Evolutionary conservation across 2,797 vertebrate species (phyloP), one percentile per base, ranked within the genome.

Genomic region (Lepilemur septentrionalis): DNA sequence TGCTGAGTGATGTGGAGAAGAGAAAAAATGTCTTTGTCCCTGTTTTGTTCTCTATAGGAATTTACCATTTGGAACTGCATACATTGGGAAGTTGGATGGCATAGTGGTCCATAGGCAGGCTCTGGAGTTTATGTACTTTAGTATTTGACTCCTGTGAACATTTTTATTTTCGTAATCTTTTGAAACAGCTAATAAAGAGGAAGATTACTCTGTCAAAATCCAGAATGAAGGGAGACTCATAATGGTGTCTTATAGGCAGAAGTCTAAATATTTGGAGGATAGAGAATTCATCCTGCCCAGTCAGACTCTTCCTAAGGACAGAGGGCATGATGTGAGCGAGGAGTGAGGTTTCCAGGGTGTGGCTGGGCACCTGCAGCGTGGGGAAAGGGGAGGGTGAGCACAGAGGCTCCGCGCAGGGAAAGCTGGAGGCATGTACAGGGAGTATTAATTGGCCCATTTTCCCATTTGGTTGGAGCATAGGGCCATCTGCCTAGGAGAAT

Each of bases 151-250:
- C 95, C 28, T 41, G 48, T 69, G 38, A 82, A 57, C 17, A 52
- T 61, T 92, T 94, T 94, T 79, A 69, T 52, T 93, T 88, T 88
- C 88, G 7, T 11, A n/a, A 41, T n/a, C 84, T 70, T 85, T 50
- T 13, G 35, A 55, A 94, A 89, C 17, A 89, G 75, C 32, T 32
- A 35, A 88, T 32, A 73, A 41, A 80, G 28, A 94, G 32, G 89
- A 75, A 91, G 67, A 43, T 81, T 57, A 87, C 61, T 85, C 30
- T n/a, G 0, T 87, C 17, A 38, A 86, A 89, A 87, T 65, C 52
- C 69, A 65, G 63, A n/a, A 25, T 73, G 38, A 63, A 22, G 35
- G 17, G 65, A 73, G 73, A 82, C 72, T 96, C 30, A n/a, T 41
- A 69, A 30, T 55, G 32, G 50, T 50, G 5, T 65, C 87, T 79